Percentiles rank a stretch among this genome's conserved stretches.
These are phyloP conservation scores for mouse (Mus musculus) DNA, from an alignment of 2,113 vertebrate species.

Conservation along the genomic window DNA sequence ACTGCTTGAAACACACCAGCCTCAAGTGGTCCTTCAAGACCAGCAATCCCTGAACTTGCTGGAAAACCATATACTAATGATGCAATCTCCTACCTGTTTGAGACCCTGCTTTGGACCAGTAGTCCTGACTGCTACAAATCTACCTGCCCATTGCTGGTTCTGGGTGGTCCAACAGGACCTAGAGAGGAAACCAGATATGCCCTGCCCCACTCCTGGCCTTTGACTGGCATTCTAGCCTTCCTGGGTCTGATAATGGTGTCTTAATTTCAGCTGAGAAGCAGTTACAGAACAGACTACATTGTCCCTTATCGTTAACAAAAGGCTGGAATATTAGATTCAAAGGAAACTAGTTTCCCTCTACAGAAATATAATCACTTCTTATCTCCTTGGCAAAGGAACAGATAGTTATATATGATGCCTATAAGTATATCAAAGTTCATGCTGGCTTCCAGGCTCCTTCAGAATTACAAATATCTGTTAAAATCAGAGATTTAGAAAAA, in stretches of 20 bases:
- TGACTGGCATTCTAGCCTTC: not conserved
- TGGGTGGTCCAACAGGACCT: not conserved
- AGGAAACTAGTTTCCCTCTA: not conserved
- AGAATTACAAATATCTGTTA: not conserved
- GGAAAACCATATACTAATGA: not conserved
- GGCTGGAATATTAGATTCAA: not conserved
- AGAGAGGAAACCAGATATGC: not conserved
- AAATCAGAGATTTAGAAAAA: not conserved
- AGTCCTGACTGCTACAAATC: not conserved
- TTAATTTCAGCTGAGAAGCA: not conserved
- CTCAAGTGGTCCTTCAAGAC: not conserved
- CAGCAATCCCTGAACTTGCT: not conserved
- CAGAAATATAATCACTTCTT: not conserved
- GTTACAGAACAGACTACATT: not conserved
- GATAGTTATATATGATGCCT: not conserved
- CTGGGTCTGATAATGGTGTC: not conserved
- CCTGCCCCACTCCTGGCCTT: not conserved
- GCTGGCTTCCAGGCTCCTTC: not conserved
- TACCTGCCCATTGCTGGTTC: not conserved
- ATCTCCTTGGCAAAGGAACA: not conserved
- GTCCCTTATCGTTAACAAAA: not conserved
- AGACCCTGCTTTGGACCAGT: not conserved
- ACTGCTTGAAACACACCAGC: not conserved
- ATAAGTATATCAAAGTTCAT: not conserved
- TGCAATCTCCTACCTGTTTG: not conserved